Evolutionary conservation across 2,113 vertebrate species (phyloP).

Genomic region (Sula dactylatra): DNA sequence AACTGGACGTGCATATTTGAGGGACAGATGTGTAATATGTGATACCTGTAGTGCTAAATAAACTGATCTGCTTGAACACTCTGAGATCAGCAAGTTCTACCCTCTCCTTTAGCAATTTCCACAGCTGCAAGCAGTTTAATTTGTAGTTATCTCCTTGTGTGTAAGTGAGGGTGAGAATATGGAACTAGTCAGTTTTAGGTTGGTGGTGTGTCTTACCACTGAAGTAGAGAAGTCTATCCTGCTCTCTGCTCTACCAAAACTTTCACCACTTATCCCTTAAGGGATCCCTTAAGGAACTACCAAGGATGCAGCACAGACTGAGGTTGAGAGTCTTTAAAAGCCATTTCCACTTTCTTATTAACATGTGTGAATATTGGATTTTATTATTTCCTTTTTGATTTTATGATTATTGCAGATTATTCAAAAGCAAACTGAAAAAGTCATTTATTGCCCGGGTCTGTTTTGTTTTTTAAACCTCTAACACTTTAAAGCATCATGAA

Average conservation of each 20-base stretch:
- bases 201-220: not conserved
- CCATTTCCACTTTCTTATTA: conserved; percentile 23
- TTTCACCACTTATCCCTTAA: not conserved
- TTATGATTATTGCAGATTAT: conserved; percentile 27
- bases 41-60: not conserved
- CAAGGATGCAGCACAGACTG: not conserved
- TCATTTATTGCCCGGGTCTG: not conserved
- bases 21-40: not conserved
- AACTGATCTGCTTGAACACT: not conserved
- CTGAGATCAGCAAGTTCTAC: not conserved
- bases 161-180: not conserved
- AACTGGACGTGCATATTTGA: not conserved
- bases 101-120: not conserved
- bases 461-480: not conserved
- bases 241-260: not conserved
- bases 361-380: not conserved
- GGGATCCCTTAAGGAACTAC: not conserved
- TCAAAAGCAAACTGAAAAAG: conserved; percentile 2
- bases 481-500: not conserved
- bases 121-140: not conserved
- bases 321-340: not conserved
- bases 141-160: not conserved
- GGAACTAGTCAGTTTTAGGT: not conserved
- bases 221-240: not conserved
- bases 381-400: conserved; percentile 38